These are phyloP conservation scores for Cheirogaleus medius DNA, from an alignment of 2,113 vertebrate genomes.

Conservation along the genomic window DNA sequence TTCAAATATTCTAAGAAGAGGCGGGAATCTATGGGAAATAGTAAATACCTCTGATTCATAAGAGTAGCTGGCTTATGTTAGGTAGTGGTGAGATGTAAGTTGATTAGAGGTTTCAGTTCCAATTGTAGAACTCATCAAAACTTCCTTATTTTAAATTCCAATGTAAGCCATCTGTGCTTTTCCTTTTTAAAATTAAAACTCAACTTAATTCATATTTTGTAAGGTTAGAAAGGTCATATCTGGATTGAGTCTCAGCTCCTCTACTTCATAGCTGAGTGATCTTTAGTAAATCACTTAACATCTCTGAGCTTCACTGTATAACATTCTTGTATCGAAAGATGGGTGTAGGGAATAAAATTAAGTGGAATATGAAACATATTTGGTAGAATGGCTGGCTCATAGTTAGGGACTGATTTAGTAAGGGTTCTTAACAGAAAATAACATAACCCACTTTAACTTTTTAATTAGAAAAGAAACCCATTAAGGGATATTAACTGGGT, in stretches of 20 bases:
- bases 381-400: background rate
- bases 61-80: background rate
- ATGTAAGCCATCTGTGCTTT: background rate
- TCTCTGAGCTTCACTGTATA: background rate
- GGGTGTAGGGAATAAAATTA: background rate
- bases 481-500: background rate
- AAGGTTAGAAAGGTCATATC: background rate
- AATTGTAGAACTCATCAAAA: background rate
- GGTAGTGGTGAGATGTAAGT: background rate
- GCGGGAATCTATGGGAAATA: background rate
- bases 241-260: background rate
- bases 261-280: background rate
- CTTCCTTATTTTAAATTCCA: background rate
- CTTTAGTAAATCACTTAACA: background rate
- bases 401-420: background rate
- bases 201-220: background rate
- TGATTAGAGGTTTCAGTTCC: background rate
- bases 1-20: background rate
- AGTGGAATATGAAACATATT: background rate
- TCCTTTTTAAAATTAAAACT: conserved; percentile 4
- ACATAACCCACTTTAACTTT: background rate
- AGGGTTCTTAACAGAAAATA: background rate
- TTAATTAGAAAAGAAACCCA: conserved; percentile 25
- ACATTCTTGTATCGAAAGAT: background rate
- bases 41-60: background rate